Evolutionary conservation across 2,888 invertebrate genomes (phyloP).

Genomic region (Temnothorax rugatulus): DNA sequence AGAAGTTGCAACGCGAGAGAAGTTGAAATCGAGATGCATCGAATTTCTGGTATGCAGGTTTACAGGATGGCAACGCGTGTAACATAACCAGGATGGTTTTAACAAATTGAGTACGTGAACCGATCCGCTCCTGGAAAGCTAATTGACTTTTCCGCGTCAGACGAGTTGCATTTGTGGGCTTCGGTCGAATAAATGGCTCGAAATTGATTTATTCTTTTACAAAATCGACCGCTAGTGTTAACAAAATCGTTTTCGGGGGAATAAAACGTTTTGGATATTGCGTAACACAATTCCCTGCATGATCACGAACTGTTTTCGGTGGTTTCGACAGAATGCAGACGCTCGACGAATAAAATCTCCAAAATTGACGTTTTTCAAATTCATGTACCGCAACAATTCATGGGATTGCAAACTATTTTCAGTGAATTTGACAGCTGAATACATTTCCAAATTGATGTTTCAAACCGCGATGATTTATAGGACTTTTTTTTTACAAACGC

Average conservation of each 20-base stretch:
- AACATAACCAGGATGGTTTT: constrained; percentile 6
- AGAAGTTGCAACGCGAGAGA: constrained; percentile 1
- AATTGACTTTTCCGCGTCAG: constrained; percentile 17
- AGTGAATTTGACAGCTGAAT: neutral
- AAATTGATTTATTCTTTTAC: neutral
- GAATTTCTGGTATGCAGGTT: neutral
- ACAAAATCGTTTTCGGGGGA: neutral
- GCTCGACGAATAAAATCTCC: neutral
- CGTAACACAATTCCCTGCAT: neutral
- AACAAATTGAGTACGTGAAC: constrained; percentile 12
- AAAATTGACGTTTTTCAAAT: constrained; percentile 13
- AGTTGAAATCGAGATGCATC: neutral
- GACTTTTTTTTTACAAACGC: neutral
- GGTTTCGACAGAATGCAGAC: neutral
- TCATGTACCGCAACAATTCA: constrained; percentile 20
- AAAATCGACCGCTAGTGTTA: neutral
- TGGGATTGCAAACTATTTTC: neutral
- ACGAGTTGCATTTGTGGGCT: neutral
- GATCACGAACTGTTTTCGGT: neutral
- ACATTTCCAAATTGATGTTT: constrained; percentile 20
- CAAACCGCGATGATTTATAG: neutral
- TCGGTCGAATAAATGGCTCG: neutral
- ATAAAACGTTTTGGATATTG: neutral
- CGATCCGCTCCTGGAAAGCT: neutral
- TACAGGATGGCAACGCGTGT: neutral